Percentiles rank a stretch among this genome's conserved stretches.
phyloP scores from a whole-genome alignment of 2,797 vertebrate species.

The Takifugu ocellatus region DNA sequence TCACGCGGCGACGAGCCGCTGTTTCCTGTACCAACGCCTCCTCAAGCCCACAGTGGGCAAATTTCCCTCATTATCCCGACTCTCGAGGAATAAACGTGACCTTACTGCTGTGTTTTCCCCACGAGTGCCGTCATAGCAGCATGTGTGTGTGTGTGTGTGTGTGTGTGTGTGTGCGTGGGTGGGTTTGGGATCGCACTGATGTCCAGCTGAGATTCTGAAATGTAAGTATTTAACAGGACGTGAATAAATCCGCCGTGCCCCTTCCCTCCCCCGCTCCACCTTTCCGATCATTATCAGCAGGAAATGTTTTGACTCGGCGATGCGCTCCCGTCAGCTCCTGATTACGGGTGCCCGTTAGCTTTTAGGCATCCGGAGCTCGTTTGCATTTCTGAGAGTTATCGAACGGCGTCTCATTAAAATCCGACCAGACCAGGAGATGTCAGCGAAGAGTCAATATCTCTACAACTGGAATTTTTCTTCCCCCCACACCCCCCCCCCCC shows the following conservation, averaged over 20 bases:
- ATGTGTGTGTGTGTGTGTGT: too few relatives aligned
- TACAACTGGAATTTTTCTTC: slow-evolving; percentile 36
- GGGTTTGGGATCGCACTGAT: slow-evolving; percentile 25
- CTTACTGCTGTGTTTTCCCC: slow-evolving; percentile 18
- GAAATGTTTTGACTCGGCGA: slow-evolving; percentile 57
- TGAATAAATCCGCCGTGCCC: slow-evolving; percentile 47
- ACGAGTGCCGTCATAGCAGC: slow-evolving; percentile 15
- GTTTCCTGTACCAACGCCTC: slow-evolving; percentile 49
- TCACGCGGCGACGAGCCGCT: slow-evolving; percentile 43
- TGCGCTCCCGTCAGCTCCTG: slow-evolving; percentile 51
- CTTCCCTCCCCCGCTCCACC: slow-evolving; percentile 6
- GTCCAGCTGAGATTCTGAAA: slow-evolving; percentile 41
- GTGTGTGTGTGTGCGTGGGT: too few relatives aligned
- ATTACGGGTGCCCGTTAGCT: slow-evolving; percentile 58
- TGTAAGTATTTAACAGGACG: slow-evolving; percentile 21
- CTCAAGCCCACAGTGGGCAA: slow-evolving; percentile 29
- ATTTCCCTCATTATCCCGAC: slow-evolving; percentile 52
- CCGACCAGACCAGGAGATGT: slow-evolving; percentile 52
- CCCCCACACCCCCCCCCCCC: not conserved
- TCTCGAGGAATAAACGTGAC: slow-evolving; percentile 49
- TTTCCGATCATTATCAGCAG: slow-evolving; percentile 50
- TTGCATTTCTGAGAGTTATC: slow-evolving; percentile 73
- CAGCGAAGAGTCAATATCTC: slow-evolving; percentile 59
- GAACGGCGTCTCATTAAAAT: slow-evolving; percentile 70
- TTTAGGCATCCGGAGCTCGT: slow-evolving; percentile 57